Evolutionary conservation across 2,113 vertebrate genomes (phyloP), one percentile per base, ranked within the genome.

Genomic region (Smithornis capensis): DNA sequence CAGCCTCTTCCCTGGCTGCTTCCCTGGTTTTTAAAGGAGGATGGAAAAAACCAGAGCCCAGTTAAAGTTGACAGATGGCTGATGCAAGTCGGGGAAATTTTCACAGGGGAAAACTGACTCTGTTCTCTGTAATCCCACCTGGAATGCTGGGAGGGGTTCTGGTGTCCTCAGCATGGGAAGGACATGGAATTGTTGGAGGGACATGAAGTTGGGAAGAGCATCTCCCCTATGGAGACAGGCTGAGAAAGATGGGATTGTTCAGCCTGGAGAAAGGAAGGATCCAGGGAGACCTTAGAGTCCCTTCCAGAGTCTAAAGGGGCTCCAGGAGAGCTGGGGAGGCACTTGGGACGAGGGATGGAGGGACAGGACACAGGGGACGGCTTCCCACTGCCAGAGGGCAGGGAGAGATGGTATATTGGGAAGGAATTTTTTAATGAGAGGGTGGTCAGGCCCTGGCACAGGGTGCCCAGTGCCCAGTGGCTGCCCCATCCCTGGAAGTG

Each of bases 261-360:
- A n/a, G 21, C 15, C 7, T 45, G 53, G 68, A 59, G 52, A 24
- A 24, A 42, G 31, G 42, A 74, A 67, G 37, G 37, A 15, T 67
- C 37, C 38, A 37, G 37, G 25, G 37, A 89, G 23, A 59, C 0
- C 14, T 50, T 5, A 42, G 31, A 65, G 59, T 23, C 18, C 1
- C 37, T 44, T 0, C 2, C 44, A 74, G 33, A 0, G 28, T 12
- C 33, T 28, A 0, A 57, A 57, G 18, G 25, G 22, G 33, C 44
- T 67, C 37, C 68, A n/a, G 37, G 33, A 67, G 52, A 74, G 15
- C 37, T 59, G 60, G 15, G 59, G 44, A 74, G 28, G 23, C 52
- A 73, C 19, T 8, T 0, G 27, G 44, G 37, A 50, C 22, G 44
- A 50, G 50, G 42, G 1, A 2, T 50, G 52, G 33, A 42, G 59